Base-by-base conservation (phyloP, 2,797 vertebrate species). In the Molossus alvarezi region DNA sequence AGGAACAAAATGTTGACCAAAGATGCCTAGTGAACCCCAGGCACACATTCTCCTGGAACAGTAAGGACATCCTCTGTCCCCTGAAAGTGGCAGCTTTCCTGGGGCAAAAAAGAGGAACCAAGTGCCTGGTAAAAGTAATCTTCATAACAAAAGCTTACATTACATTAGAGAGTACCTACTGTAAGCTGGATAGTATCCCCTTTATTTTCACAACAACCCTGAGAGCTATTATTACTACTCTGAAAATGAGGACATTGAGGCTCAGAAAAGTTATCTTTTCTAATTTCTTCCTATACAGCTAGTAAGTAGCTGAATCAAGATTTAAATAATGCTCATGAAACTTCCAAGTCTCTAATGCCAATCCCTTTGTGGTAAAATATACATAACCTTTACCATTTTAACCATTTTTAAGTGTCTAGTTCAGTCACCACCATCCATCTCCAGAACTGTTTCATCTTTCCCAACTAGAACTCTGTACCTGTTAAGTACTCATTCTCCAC, bases 171-270 rank as follows among this genome's bases (percentile, higher is more conserved):
- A 91, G 55, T 55, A n/a, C 41, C 88, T 57, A 60, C 55, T 83
- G n/a, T 25, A 48, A 48, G 88, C 33, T 60, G 67, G 27, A 82
- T 0, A 91, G 71, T 3, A 88, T 57, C 67, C 88, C 65, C 60
- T 92, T 94, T 93, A 71, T 73, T 94, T 89, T 71, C 82, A 58
- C 82, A 87, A 76, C 94, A 29, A 87, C 55, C 75, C 58, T 67
- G 75, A 96, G 55, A 84, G 58, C 37, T 87, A 23, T 73, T 91
- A 65, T 75, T 81, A 57, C 82, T 65, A 2, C 73, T 84, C 69
- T 58, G 60, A 69, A 93, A 94, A 93, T 45, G 81, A 90, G 37
- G 48, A 95, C 92, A 86, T 41, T 9, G 67, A 94, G 65, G 60
- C 73, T 91, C 64, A 88, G 77, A 72, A 76, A 83, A 71, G 23